These are phyloP conservation scores for Rhipidura dahli DNA, from an alignment of 2,113 vertebrate species.

Conservation along the genomic window DNA sequence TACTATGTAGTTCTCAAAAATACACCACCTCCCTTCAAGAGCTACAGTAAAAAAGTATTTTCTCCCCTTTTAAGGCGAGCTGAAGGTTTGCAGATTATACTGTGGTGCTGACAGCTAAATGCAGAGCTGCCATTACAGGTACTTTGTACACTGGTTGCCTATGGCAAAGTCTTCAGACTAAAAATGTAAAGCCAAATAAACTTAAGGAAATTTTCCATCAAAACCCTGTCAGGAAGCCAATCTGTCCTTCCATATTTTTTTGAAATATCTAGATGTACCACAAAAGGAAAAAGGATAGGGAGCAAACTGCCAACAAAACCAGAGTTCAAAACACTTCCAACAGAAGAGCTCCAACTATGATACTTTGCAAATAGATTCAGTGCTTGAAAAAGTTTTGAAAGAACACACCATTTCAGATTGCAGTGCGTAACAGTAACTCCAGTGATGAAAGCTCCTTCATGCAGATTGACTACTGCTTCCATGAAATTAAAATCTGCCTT, in stretches of 20 bases:
- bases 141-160: neutral
- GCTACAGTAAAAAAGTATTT: neutral
- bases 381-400: neutral
- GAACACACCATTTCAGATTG: neutral
- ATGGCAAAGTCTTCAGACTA: neutral
- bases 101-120: neutral
- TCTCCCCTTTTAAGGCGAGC: neutral
- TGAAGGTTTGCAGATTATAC: neutral
- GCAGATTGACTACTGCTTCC: neutral
- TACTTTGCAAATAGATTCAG: neutral
- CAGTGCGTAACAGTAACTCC: neutral
- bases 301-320: neutral
- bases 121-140: neutral
- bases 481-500: neutral
- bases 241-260: neutral
- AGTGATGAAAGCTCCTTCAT: neutral
- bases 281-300: conserved; percentile 6
- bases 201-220: conserved; percentile 49
- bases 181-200: conserved; percentile 37
- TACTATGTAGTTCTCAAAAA: neutral
- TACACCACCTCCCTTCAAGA: neutral
- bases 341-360: neutral
- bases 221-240: conserved; percentile 43
- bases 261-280: neutral
- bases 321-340: neutral